phyloP scores from a whole-genome alignment of 2,113 vertebrate genomes.

The Amblyornis subalaris region DNA sequence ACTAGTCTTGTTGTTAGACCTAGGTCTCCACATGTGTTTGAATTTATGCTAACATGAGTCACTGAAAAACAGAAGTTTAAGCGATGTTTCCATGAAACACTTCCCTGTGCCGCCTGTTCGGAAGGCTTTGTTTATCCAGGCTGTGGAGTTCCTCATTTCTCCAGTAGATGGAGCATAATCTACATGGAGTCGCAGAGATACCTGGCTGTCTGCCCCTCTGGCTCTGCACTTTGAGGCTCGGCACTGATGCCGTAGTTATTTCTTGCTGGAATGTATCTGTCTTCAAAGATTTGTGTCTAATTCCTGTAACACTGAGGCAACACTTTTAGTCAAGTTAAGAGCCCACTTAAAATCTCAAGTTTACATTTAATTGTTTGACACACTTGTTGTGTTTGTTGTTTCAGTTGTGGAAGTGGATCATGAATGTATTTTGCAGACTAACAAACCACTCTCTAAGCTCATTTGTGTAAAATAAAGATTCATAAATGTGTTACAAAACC shows the following conservation, averaged over 20 bases:
- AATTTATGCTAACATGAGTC: neutral
- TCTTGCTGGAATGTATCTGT: neutral
- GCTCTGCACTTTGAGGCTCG: neutral
- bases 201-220: neutral
- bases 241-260: accelerated
- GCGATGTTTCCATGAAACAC: neutral
- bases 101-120: neutral
- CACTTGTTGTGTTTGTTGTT: neutral
- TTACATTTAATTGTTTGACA: neutral
- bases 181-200: neutral
- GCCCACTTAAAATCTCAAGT: neutral
- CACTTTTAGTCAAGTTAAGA: neutral
- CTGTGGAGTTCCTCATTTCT: neutral
- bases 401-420: neutral
- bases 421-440: neutral
- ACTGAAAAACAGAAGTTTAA: neutral
- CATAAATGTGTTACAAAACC: neutral
- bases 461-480: neutral
- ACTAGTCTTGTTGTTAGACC: neutral
- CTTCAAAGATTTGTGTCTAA: neutral
- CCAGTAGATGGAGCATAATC: conserved; percentile 38
- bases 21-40: neutral
- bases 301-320: neutral
- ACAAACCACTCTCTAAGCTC: neutral
- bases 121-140: neutral